These are phyloP conservation scores for Temnothorax ravouxi DNA, from an alignment of 2,888 invertebrate species.

Conservation along the genomic window DNA sequence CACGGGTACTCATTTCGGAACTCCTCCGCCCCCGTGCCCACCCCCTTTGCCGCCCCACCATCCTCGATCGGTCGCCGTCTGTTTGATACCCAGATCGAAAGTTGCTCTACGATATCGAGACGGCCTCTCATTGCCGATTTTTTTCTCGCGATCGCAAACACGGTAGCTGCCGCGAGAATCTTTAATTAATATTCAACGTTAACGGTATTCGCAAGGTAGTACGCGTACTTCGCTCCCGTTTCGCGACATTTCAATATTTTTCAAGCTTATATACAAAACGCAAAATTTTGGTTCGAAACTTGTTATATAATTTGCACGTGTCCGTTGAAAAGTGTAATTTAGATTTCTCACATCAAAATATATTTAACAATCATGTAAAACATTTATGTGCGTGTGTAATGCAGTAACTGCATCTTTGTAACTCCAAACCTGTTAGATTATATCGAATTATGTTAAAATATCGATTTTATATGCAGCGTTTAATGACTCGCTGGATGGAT, in stretches of 20 bases:
- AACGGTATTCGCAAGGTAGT: conserved; percentile 3
- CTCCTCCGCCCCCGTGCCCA: conserved; percentile 67
- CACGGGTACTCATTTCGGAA: conserved; percentile 82
- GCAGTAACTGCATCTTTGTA: not conserved
- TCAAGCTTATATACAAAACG: not conserved
- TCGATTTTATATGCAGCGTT: conserved; percentile 7
- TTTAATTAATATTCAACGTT: conserved; percentile 69
- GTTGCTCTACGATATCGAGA: conserved; percentile 62
- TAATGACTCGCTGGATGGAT: conserved; percentile 8
- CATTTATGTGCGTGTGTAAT: not conserved
- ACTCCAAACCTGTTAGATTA: conserved; percentile 27
- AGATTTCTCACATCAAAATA: not conserved
- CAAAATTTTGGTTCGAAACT: not conserved
- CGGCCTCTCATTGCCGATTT: conserved; percentile 66
- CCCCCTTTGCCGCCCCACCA: conserved; percentile 28
- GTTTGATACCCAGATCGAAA: conserved; percentile 52
- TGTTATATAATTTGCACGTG: not conserved
- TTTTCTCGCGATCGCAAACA: conserved; percentile 72
- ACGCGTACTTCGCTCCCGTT: not conserved
- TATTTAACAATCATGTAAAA: not conserved
- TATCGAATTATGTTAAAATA: conserved; percentile 33
- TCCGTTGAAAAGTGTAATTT: not conserved
- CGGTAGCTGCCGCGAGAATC: conserved; percentile 68
- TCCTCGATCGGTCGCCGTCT: conserved; percentile 47
- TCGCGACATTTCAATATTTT: conserved; percentile 6